phyloP scores from a whole-genome alignment of 2,888 invertebrate genomes.

The Diplolepis rosae region DNA sequence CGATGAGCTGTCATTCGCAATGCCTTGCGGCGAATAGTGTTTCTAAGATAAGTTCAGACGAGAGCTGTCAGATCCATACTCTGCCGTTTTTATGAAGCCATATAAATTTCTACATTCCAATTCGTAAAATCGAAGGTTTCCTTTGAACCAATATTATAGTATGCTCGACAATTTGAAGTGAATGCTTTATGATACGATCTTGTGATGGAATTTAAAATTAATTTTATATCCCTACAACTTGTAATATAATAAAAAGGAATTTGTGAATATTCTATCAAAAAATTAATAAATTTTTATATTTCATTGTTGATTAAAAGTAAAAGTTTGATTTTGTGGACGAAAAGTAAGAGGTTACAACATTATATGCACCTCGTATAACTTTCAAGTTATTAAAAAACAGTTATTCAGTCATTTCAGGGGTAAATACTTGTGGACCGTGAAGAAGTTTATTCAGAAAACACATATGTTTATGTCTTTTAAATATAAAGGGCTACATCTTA shows the following conservation, averaged over 20 bases:
- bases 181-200: not conserved
- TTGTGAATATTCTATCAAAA: no score
- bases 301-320: no score
- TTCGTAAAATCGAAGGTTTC: slow-evolving; percentile 22
- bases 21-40: slow-evolving; percentile 39
- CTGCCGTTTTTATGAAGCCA: slow-evolving; percentile 16
- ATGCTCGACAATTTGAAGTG: not conserved
- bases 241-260: not conserved
- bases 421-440: not conserved
- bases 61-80: slow-evolving; percentile 45
- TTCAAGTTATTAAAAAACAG: no score
- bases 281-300: no score
- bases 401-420: no score
- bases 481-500: slow-evolving; percentile 22
- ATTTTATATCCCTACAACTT: not conserved
- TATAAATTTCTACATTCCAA: slow-evolving; percentile 29
- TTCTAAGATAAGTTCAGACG: slow-evolving; percentile 41
- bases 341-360: no score
- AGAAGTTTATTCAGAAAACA: not conserved
- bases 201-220: slow-evolving; percentile 7
- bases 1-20: slow-evolving; percentile 50
- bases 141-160: slow-evolving; percentile 7
- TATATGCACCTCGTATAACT: no score
- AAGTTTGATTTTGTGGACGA: no score
- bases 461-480: slow-evolving; percentile 1